Conservation (phyloP, 2,113 vertebrate genomes). For the Pyxicephalus adspersus region DNA sequence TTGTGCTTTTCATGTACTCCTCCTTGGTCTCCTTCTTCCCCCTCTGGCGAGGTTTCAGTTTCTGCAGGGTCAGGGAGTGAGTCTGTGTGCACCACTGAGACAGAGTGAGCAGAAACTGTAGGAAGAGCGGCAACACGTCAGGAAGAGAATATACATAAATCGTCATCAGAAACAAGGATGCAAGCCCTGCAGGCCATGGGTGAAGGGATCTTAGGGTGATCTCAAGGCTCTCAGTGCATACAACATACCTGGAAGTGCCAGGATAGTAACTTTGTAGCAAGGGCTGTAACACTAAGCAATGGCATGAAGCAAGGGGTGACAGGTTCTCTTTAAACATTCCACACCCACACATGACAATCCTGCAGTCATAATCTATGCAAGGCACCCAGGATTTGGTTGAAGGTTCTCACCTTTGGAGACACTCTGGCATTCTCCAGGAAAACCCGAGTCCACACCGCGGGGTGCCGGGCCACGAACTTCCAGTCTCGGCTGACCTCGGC, state of each 20-base stretch:
- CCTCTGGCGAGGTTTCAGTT: slow-evolving; percentile 93
- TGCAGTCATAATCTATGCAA: too few species aligned
- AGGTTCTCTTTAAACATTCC: too few species aligned
- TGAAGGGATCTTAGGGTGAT: too few species aligned
- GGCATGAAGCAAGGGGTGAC: too few species aligned
- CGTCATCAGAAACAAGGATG: neutral
- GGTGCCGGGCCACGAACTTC: slow-evolving; percentile 95
- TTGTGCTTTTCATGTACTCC: slow-evolving; percentile 95
- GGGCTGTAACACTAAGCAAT: too few species aligned
- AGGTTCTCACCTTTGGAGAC: slow-evolving; percentile 83
- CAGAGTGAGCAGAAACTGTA: slow-evolving; percentile 89
- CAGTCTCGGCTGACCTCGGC: slow-evolving; percentile 95
- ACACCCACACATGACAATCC: too few species aligned
- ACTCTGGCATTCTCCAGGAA: slow-evolving; percentile 94
- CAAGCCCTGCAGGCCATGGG: neutral
- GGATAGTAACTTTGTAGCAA: too few species aligned
- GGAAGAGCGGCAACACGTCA: neutral
- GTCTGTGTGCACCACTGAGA: slow-evolving; percentile 99
- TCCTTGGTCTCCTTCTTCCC: slow-evolving; percentile 98
- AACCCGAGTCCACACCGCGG: slow-evolving; percentile 93
- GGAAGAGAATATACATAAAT: neutral
- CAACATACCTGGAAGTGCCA: too few species aligned
- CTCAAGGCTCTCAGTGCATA: too few species aligned
- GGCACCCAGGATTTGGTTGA: too few species aligned
- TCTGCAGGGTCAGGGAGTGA: slow-evolving; percentile 96